Conservation (phyloP, 2,113 vertebrate species). For the Coptodon rendalli region DNA sequence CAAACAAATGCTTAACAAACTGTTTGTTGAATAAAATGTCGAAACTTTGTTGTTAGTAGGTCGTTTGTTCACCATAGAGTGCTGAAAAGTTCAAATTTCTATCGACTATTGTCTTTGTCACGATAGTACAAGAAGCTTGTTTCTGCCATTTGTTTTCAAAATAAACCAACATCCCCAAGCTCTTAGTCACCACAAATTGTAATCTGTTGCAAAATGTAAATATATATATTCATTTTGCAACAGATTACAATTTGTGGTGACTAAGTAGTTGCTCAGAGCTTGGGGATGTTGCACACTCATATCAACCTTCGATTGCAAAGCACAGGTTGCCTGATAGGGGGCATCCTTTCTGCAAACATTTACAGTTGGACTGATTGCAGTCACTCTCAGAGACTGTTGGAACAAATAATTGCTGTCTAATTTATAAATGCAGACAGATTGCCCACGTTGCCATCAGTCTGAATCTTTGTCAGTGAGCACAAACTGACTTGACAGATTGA, state of each 20-base stretch:
- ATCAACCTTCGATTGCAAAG: neutral
- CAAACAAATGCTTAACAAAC: neutral
- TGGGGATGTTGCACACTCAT: neutral
- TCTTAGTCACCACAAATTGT: neutral
- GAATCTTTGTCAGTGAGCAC: neutral
- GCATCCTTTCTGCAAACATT: neutral
- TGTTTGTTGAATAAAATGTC: neutral
- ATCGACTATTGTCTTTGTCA: neutral
- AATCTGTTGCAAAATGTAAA: neutral
- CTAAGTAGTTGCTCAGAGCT: neutral
- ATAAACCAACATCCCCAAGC: neutral
- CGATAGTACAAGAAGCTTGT: neutral
- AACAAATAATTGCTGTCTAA: neutral
- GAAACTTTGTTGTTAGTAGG: neutral
- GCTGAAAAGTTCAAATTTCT: neutral
- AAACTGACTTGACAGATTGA: neutral
- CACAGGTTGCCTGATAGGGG: neutral
- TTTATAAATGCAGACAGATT: neutral
- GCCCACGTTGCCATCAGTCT: neutral
- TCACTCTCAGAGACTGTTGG: neutral
- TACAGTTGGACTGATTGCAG: neutral
- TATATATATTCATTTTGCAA: neutral
- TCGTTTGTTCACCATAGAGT: neutral
- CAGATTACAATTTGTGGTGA: neutral
- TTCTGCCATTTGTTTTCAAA: neutral